Base-by-base conservation (phyloP, 2,888 invertebrate genomes). In the Diadegma fenestrale region DNA sequence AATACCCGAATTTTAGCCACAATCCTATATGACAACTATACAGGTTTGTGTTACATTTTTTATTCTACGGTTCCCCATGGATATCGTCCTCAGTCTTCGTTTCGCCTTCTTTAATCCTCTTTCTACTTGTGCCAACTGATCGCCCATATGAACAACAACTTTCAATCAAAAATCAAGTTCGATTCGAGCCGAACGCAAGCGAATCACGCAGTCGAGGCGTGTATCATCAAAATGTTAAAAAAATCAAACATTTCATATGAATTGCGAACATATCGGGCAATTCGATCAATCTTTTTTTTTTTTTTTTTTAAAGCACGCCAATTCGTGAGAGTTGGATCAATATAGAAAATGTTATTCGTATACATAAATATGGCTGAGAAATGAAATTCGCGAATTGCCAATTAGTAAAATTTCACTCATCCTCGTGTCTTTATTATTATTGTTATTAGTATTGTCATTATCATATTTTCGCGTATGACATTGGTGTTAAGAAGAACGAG, bases 1-100 rank as follows among this genome's bases (percentile, higher is more conserved):
- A 43, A 73, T 22, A 43, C 37, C 41, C 61, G 26, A 73, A 73
- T 73, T 73, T 73, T 26, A 19, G 58, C 58, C 58, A 43, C 58
- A 58, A 26, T 58, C 58, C 58, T n/a, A 41, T n/a, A 41, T 61
- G 26, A 43, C 22, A 43, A 5, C 48, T 54, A n/a, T n/a, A 72
- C 22, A 26, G 12, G 51, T 72, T n/a, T 41, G 26, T 41, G 58
- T 61, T 43, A 73, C 41, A 73, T 73, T 58, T 43, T 41, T 43
- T 22, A 58, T 61, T 7, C 58, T 26, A 58, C 58, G 17, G 58
- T 58, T 58, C 58, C 19, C 43, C 12, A 33, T 30, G 33, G 14
- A 19, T 72, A 10, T 10, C 37, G 1, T 8, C 37, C 69, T 71
- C n/a, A 51, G 48, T 43, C 68, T 68, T 26, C 26, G 6, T 68